Conservation (phyloP, 2,113 vertebrate species). For the Nyctereutes procyonoides region DNA sequence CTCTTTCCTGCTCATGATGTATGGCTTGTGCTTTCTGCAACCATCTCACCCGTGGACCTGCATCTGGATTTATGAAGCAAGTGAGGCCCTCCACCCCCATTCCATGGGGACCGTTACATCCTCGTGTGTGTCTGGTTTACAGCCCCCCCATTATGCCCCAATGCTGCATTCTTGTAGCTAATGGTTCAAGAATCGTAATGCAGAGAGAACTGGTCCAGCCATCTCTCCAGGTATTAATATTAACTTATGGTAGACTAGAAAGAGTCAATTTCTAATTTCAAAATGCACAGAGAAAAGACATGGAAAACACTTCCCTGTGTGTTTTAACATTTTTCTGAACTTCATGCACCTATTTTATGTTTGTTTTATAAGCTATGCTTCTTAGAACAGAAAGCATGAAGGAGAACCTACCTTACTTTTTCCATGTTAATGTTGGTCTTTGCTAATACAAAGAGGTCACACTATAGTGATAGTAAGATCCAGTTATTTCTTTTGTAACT, state of each 20-base stretch:
- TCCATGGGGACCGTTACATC: background rate
- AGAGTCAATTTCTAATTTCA: conserved; percentile 56
- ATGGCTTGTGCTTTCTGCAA: conserved; percentile 82
- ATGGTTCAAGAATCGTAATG: background rate
- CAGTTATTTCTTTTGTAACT: conserved; percentile 67
- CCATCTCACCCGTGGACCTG: background rate
- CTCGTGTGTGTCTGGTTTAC: background rate
- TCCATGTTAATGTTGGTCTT: conserved; percentile 39
- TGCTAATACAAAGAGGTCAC: conserved; percentile 73
- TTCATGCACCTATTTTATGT: conserved; percentile 55
- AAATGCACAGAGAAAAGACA: conserved; percentile 61
- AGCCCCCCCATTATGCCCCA: conserved; percentile 54
- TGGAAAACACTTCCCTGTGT: conserved; percentile 39
- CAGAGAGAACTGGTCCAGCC: conserved; percentile 83
- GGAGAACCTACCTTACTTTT: conserved; percentile 21
- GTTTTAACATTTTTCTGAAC: conserved; percentile 21
- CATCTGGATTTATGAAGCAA: conserved; percentile 33
- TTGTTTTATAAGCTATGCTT: conserved; percentile 60
- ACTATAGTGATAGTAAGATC: conserved; percentile 64
- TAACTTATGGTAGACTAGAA: background rate
- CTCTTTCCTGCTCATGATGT: background rate
- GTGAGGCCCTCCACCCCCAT: background rate
- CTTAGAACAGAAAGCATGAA: conserved; percentile 56
- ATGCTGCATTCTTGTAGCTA: background rate
- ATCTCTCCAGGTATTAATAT: conserved; percentile 71